These are phyloP conservation scores for Heliconius nattereri DNA, from an alignment of 1,140 invertebrate species.

Conservation along the genomic window DNA sequence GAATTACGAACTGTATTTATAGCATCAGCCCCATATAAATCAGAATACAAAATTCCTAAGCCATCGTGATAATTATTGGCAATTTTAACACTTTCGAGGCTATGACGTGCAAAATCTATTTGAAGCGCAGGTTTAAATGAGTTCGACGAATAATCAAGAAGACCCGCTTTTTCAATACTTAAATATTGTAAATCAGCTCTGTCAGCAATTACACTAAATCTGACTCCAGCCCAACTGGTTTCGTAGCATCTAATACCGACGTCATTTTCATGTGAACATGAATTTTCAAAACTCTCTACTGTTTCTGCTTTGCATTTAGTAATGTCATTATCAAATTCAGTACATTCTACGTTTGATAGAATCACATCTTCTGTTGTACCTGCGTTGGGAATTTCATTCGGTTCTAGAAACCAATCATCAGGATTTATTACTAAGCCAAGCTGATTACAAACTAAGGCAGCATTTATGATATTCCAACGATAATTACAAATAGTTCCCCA, in stretches of 20 bases:
- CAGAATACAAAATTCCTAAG: constrained; percentile 92
- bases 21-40: constrained; percentile 92
- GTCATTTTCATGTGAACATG: constrained; percentile 92
- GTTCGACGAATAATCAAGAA: constrained; percentile 96
- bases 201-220: constrained; percentile 93
- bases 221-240: constrained; percentile 94
- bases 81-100: constrained; percentile 91
- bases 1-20: constrained; percentile 93
- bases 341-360: constrained; percentile 94
- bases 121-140: constrained; percentile 96
- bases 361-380: constrained; percentile 89
- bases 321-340: constrained; percentile 95
- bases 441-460: constrained; percentile 97
- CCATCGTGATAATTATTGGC: constrained; percentile 93
- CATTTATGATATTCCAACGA: constrained; percentile 95
- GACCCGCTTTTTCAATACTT: constrained; percentile 94
- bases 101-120: constrained; percentile 97
- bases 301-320: constrained; percentile 92
- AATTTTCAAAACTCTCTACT: constrained; percentile 91
- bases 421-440: constrained; percentile 96
- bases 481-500: constrained; percentile 99
- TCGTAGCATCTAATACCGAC: constrained; percentile 94
- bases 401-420: constrained; percentile 93
- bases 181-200: constrained; percentile 93
- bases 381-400: constrained; percentile 89